Percentiles rank a stretch among this genome's conserved stretches.
phyloP scores from a whole-genome alignment of 1,140 invertebrate genomes.

The Trialeurodes vaporariorum region DNA sequence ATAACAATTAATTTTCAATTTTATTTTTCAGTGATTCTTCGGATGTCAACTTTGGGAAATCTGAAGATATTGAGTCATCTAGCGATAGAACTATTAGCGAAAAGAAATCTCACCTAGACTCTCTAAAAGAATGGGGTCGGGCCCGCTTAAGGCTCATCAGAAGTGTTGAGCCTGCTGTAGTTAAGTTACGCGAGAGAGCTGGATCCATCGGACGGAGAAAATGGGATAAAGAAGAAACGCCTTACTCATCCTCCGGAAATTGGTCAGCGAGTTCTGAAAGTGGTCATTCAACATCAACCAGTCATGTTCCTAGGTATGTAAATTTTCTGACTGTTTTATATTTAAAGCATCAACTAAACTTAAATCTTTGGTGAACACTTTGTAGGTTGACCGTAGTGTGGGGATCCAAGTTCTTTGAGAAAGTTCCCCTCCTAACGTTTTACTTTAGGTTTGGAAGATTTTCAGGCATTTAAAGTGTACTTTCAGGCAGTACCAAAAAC shows the following conservation, averaged over 20 bases:
- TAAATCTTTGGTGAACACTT: too few relatives aligned
- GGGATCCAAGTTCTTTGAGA: too few relatives aligned
- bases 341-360: too few relatives aligned
- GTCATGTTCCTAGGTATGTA: slow-evolving; percentile 52
- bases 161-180: slow-evolving; percentile 32
- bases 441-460: too few relatives aligned
- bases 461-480: too few relatives aligned
- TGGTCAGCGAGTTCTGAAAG: slow-evolving; percentile 87
- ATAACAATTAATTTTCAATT: slow-evolving; percentile 5
- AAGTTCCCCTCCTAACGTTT: too few relatives aligned
- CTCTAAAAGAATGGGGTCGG: slow-evolving; percentile 67
- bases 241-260: slow-evolving; percentile 81
- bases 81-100: slow-evolving; percentile 42
- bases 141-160: slow-evolving; percentile 59
- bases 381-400: too few relatives aligned
- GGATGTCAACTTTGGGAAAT: slow-evolving; percentile 26
- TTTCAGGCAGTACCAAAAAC: too few relatives aligned
- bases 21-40: slow-evolving; percentile 41
- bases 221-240: slow-evolving; percentile 45
- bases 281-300: slow-evolving; percentile 51
- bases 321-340: too few relatives aligned
- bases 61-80: slow-evolving; percentile 41
- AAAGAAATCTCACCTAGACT: slow-evolving; percentile 65
- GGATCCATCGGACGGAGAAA: slow-evolving; percentile 20
- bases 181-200: slow-evolving; percentile 19